Evolutionary conservation across 2,888 invertebrate genomes (phyloP).

Genomic region (Tipula lateralis): DNA sequence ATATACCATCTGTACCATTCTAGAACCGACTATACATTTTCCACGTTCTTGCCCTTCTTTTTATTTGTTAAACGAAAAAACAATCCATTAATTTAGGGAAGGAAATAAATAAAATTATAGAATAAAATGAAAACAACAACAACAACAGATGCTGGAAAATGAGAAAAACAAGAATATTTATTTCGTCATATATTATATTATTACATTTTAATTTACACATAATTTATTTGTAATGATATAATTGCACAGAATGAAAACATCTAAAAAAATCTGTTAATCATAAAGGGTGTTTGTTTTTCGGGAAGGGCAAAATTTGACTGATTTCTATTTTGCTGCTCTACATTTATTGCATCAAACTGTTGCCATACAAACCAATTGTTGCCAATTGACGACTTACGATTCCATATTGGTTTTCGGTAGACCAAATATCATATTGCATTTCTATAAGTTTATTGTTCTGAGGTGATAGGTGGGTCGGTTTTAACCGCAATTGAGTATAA

Average conservation of each 20-base stretch:
- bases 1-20: not conserved
- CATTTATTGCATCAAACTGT: too few relatives aligned
- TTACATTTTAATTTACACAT: constrained; percentile 5
- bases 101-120: not conserved
- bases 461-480: too few relatives aligned
- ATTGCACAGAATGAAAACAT: not conserved
- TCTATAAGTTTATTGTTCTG: too few relatives aligned
- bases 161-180: not conserved
- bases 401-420: too few relatives aligned
- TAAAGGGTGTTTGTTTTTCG: not conserved
- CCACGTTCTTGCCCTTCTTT: not conserved
- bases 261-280: not conserved
- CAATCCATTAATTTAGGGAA: not conserved
- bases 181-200: not conserved
- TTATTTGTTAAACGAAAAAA: not conserved
- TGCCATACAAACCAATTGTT: too few relatives aligned
- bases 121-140: not conserved
- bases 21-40: too few relatives aligned
- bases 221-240: not conserved
- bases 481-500: too few relatives aligned
- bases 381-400: too few relatives aligned
- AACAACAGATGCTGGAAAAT: not conserved
- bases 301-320: too few relatives aligned
- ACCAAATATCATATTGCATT: too few relatives aligned
- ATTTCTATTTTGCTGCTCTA: too few relatives aligned